A percentile compares a stretch with the other conserved stretches of the same genome.
phyloP scores from a whole-genome alignment of 2,797 vertebrate species.

The Anguilla obscura region DNA sequence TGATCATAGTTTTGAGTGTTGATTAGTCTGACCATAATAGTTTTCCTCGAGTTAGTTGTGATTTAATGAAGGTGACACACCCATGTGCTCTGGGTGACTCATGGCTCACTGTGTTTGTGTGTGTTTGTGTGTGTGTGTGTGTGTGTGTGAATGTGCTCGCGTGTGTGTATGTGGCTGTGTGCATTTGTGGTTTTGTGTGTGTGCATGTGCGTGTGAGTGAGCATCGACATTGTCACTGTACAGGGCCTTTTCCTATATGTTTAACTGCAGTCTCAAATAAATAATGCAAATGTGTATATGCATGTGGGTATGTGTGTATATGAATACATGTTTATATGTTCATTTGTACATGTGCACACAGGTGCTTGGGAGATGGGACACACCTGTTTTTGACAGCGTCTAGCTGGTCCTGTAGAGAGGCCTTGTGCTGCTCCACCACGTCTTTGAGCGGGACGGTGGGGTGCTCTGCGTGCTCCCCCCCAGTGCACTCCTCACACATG shows the following conservation, averaged over 20 bases:
- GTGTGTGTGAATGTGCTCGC: no score
- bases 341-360: neutral
- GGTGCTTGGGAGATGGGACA: neutral
- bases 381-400: slow-evolving; percentile 91
- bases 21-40: neutral
- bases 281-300: neutral
- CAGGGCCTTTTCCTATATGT: neutral
- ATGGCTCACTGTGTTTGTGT: neutral
- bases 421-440: slow-evolving; percentile 94
- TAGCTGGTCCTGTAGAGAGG: slow-evolving; percentile 87
- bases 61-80: neutral
- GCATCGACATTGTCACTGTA: neutral
- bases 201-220: no score
- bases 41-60: neutral
- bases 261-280: neutral
- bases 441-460: slow-evolving; percentile 91
- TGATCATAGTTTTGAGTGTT: neutral
- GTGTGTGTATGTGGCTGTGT: no score
- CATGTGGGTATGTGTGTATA: neutral
- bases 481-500: slow-evolving; percentile 94
- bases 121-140: neutral
- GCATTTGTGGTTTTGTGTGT: no score
- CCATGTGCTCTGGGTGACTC: slow-evolving; percentile 3
- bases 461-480: slow-evolving; percentile 90
- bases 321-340: neutral